A percentile compares a stretch with the other conserved stretches of the same genome.
Conservation (phyloP, 37 sponge, comb jelly and placozoan genomes). For the Diacarnus erythraeanus region DNA sequence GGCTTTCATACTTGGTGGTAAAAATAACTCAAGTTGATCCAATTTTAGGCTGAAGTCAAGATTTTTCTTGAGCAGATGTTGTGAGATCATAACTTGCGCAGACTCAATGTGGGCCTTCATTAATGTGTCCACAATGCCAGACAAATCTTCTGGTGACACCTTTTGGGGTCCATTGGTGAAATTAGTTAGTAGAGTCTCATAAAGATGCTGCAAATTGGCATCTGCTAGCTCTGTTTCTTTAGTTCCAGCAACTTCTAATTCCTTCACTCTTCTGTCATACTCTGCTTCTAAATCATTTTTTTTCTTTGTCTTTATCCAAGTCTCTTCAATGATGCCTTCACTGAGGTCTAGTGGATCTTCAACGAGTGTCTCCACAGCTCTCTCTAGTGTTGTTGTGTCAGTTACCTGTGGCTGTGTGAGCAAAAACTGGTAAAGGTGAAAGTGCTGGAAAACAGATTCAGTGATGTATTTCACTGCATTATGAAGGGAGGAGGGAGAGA, state of each 20-base stretch:
- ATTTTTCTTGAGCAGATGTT: background rate
- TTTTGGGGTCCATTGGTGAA: background rate
- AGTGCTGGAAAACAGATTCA: conserved; percentile 34
- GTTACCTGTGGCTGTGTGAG: conserved; percentile 1
- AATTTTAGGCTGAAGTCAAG: background rate
- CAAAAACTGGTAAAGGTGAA: conserved; percentile 17
- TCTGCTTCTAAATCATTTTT: conserved; percentile 4
- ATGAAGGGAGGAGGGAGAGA: background rate
- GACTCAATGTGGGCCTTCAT: background rate
- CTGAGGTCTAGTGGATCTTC: background rate
- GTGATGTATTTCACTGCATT: conserved; percentile 1
- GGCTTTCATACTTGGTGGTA: background rate
- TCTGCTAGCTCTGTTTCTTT: background rate
- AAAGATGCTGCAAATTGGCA: background rate
- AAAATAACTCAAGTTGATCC: background rate
- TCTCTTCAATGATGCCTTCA: background rate
- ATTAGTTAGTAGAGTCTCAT: background rate
- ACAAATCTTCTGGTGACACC: background rate
- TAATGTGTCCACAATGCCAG: background rate
- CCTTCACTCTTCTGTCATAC: background rate
- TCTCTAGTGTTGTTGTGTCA: background rate
- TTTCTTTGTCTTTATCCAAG: background rate
- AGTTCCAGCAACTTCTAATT: background rate
- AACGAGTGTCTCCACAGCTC: background rate
- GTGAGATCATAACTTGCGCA: background rate